A percentile compares a stretch with the other conserved stretches of the same genome.
Conservation (phyloP, 2,797 vertebrate genomes). For the Catamblyrhynchus diadema region DNA sequence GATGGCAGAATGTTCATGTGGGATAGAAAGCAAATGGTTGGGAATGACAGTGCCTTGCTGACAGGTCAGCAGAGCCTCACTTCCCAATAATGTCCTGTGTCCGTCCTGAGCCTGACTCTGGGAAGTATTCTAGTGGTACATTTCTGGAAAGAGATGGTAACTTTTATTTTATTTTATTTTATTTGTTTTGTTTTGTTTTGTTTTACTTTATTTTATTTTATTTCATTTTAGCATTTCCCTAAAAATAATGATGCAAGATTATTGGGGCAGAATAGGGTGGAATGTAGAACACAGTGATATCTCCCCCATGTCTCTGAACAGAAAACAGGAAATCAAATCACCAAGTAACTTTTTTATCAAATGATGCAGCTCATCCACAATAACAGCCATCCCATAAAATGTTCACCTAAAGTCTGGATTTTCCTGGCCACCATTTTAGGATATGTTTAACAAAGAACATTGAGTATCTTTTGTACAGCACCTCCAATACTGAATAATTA, state of each 20-base stretch:
- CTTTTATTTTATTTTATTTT: background rate
- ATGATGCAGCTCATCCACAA: background rate
- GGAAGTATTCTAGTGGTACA: background rate
- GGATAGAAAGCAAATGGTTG: background rate
- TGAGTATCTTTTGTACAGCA: conserved; percentile 50
- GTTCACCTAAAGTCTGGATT: background rate
- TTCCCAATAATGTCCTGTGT: background rate
- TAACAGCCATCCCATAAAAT: background rate
- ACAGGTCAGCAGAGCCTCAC: background rate
- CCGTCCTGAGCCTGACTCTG: background rate
- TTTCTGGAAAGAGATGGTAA: background rate
- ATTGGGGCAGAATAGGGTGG: conserved; percentile 37
- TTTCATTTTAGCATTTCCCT: background rate
- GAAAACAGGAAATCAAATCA: conserved; percentile 3
- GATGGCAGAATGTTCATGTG: background rate
- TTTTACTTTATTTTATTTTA: background rate
- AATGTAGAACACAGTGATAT: background rate
- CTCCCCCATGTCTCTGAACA: background rate
- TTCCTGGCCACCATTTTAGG: conserved; percentile 52
- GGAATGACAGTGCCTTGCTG: background rate
- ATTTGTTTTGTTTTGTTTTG: background rate
- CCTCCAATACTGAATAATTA: conserved; percentile 75
- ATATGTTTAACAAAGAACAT: conserved; percentile 44
- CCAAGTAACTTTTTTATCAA: background rate
- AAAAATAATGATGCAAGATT: conserved; percentile 18